Evolutionary conservation across 2,888 invertebrate species (phyloP), one percentile per base, ranked within the genome.

Genomic region (Aspidiotus rigidus): DNA sequence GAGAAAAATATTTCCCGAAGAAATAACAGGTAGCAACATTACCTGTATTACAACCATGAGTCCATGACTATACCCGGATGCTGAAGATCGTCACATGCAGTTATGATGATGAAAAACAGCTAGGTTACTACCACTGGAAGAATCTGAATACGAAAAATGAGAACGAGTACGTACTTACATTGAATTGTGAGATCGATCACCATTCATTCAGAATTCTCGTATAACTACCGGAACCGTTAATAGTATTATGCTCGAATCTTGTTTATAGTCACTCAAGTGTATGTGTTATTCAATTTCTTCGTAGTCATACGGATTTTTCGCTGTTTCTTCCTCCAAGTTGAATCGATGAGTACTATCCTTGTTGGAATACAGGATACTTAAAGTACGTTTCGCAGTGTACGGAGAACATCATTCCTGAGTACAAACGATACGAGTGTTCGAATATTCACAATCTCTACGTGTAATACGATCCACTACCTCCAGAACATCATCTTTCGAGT

Each of bases 321-420:
- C 49, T 44, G 49, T 44, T 44, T 44, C 9, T 44, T 44, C 49
- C 49, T 44, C 49, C 8, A 44, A 44, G 49, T 44, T 44, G 49
- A 44, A 44, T 44, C 49, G 49, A 44, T 44, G 49, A 44, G 49
- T 44, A 44, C 11, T 44, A 44, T 11, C 49, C 49, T 44, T 11
- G 49, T 44, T 44, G 49, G 11, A 44, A 10, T 44, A 44, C 49
- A 44, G 49, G 49, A 44, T 44, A 44, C 49, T 44, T 44, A 44
- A 44, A 44, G 49, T 44, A 44, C 49, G 49, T 44, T 44, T 11
- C 49, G 49, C 49, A 44, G 49, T 44, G 49, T 44, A 44, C 11
- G 49, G 49, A 44, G 49, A 44, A 44, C 49, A 44, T 44, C 49
- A 44, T 44, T 44, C 49, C 49, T 44, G 49, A 44, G 49, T 44